Evolutionary conservation across 2,113 vertebrate species (phyloP).

Genomic region (Alethe diademata): DNA sequence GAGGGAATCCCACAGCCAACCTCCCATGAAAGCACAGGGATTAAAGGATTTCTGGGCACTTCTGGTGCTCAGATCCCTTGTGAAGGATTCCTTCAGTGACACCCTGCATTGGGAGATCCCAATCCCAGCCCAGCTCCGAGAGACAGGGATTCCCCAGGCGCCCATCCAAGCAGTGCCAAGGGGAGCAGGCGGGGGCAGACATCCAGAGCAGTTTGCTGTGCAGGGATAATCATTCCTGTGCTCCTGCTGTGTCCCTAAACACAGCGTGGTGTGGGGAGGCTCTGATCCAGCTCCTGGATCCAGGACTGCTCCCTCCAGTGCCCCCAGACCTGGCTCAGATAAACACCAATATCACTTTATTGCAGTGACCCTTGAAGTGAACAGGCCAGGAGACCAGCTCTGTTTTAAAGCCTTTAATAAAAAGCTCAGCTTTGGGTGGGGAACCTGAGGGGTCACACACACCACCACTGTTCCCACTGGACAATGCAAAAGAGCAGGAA

Average conservation of each 20-base stretch:
- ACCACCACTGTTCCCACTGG: no score
- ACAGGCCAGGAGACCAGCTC: no score
- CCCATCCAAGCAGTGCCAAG: accelerated
- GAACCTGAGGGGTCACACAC: no score
- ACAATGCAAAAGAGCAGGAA: no score
- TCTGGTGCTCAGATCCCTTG: background rate
- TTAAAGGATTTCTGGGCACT: background rate
- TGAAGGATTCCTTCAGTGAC: background rate
- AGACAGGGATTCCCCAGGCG: background rate
- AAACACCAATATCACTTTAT: background rate
- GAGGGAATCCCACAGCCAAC: background rate
- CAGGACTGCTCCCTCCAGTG: background rate
- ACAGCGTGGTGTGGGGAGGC: background rate
- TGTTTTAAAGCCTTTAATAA: no score
- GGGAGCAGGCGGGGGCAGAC: background rate
- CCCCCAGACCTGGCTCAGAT: background rate
- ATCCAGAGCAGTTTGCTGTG: background rate
- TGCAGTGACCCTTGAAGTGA: background rate
- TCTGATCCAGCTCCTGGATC: background rate
- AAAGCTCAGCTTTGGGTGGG: no score
- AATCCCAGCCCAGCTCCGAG: background rate
- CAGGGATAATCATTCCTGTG: background rate
- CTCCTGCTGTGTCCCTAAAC: background rate
- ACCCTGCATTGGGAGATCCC: background rate
- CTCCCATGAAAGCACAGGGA: accelerated